Percentiles rank a stretch among this genome's conserved stretches.
These are phyloP conservation scores for Branchipolynoe longqiensis DNA, from an alignment of 2,888 invertebrate genomes.

Conservation along the genomic window DNA sequence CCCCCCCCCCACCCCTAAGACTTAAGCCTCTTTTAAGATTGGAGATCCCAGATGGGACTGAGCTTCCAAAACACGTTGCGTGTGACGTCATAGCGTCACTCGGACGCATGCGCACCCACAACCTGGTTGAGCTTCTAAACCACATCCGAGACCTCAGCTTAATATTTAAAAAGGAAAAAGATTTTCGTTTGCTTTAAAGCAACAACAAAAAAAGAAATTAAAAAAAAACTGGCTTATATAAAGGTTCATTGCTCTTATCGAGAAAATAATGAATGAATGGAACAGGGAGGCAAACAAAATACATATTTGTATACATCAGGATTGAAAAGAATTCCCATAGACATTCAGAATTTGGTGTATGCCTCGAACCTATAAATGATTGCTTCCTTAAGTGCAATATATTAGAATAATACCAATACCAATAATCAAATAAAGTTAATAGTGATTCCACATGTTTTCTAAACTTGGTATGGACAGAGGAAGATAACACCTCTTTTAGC, in stretches of 20 bases:
- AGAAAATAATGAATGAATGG: not conserved
- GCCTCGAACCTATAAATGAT: too few relatives aligned
- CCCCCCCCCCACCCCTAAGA: not conserved
- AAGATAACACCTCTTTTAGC: too few relatives aligned
- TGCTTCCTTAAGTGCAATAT: not conserved
- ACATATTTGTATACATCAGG: not conserved
- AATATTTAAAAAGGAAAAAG: too few relatives aligned
- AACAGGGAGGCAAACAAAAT: not conserved
- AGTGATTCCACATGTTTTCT: too few relatives aligned
- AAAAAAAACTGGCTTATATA: not conserved
- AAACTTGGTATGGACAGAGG: too few relatives aligned
- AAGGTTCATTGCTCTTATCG: not conserved
- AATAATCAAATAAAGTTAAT: not conserved
- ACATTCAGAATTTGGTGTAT: too few relatives aligned
- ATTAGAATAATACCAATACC: too few relatives aligned
- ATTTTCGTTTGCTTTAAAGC: not conserved
- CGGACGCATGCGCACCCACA: not conserved
- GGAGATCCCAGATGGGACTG: not conserved
- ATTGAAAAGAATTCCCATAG: too few relatives aligned
- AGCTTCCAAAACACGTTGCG: conserved; percentile 12
- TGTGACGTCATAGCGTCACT: not conserved
- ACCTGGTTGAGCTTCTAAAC: conserved; percentile 36
- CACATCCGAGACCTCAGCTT: not conserved
- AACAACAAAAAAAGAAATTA: not conserved
- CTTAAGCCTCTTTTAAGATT: not conserved